Percentiles rank a stretch among this genome's conserved stretches.
These are phyloP conservation scores for Eulemur albifrons DNA, from an alignment of 2,797 vertebrate species.

Conservation along the genomic window DNA sequence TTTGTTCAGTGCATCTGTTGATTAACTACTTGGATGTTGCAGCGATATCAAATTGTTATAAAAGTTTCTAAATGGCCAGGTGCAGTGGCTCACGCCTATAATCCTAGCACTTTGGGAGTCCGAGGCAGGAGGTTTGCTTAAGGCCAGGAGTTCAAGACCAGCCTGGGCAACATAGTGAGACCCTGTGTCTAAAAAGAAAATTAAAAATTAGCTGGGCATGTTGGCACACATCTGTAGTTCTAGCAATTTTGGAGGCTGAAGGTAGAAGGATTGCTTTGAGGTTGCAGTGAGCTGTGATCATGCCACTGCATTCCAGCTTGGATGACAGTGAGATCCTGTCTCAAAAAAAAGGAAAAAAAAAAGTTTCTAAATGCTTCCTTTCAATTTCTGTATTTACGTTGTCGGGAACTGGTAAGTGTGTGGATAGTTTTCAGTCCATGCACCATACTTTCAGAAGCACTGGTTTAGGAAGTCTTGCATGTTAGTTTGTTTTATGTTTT, in stretches of 20 bases:
- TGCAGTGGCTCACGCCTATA: not conserved
- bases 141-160: not conserved
- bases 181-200: not conserved
- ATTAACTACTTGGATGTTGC: not conserved
- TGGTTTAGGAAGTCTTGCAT: not conserved
- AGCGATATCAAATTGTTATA: not conserved
- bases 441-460: not conserved
- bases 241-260: not conserved
- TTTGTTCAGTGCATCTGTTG: not conserved
- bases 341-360: not conserved
- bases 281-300: not conserved
- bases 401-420: not conserved
- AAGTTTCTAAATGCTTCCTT: constrained; percentile 5
- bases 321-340: not conserved
- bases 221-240: not conserved
- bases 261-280: not conserved
- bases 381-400: not conserved
- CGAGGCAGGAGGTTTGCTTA: not conserved
- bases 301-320: not conserved
- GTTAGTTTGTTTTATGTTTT: constrained; percentile 18
- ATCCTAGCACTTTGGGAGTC: not conserved
- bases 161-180: not conserved
- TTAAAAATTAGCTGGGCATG: not conserved
- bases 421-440: not conserved
- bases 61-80: not conserved